phyloP scores from a whole-genome alignment of 53 echinoderm and acorn worm genomes.

The Echinometra lucunter region DNA sequence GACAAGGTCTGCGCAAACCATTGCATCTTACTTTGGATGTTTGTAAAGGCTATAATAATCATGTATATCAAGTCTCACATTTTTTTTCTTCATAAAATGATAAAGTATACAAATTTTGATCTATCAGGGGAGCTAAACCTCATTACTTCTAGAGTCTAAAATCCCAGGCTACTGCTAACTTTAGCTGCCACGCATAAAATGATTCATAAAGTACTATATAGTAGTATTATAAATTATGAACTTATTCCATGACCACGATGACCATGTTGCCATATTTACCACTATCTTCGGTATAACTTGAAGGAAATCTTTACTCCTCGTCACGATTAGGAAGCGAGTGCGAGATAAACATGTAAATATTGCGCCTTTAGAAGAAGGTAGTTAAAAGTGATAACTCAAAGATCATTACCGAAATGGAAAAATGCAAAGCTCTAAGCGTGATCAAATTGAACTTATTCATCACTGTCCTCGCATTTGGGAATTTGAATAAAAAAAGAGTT shows the following conservation, averaged over 20 bases:
- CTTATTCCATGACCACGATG: no score
- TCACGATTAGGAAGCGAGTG: not conserved
- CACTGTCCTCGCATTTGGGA: not conserved
- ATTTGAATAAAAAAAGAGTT: not conserved
- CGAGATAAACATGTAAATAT: not conserved
- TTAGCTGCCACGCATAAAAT: no score
- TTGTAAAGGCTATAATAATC: no score
- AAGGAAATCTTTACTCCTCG: not conserved
- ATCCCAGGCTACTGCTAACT: no score
- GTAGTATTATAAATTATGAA: no score
- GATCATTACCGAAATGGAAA: not conserved
- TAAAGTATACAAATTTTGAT: no score
- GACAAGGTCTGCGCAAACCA: not conserved
- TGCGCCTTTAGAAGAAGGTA: not conserved
- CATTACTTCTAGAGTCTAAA: no score
- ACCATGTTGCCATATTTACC: no score
- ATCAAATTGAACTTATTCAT: not conserved
- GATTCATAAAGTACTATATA: no score
- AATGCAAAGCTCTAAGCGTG: not conserved
- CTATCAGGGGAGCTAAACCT: no score
- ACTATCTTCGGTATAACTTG: not conserved
- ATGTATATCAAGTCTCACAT: no score
- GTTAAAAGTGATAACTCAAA: not conserved
- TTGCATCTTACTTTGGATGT: not conserved
- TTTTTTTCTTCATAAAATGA: no score